These are phyloP conservation scores for Autographa gamma DNA, from an alignment of 2,888 invertebrate species.

Conservation along the genomic window DNA sequence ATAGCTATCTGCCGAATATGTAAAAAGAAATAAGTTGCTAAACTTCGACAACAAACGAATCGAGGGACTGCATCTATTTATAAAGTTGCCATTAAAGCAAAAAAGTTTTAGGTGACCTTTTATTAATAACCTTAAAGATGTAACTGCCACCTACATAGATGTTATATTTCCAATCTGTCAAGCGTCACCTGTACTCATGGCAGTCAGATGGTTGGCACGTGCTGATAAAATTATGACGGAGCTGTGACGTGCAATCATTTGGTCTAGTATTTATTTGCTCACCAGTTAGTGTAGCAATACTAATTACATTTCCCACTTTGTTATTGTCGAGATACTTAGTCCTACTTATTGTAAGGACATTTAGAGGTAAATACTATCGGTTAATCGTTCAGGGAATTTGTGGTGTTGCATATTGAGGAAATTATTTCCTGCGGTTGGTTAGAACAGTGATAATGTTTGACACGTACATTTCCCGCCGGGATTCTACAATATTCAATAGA, in stretches of 20 bases:
- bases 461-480: not conserved
- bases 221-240: constrained; percentile 45
- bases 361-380: not conserved
- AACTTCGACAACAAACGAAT: no score
- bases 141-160: not conserved
- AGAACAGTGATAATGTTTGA: not conserved
- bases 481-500: not conserved
- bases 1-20: no score
- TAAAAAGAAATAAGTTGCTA: no score
- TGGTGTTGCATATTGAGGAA: no score
- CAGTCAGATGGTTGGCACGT: constrained; percentile 36
- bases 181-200: constrained; percentile 26
- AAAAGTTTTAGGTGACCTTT: no score
- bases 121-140: no score
- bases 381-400: not conserved
- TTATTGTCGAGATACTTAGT: not conserved
- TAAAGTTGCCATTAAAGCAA: no score
- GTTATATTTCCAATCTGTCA: not conserved
- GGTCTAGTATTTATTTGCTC: constrained; percentile 27
- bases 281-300: constrained; percentile 23
- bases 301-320: constrained; percentile 17
- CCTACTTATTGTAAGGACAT: not conserved
- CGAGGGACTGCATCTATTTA: no score
- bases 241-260: constrained; percentile 28
- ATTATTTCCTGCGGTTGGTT: not conserved